phyloP scores from a whole-genome alignment of 2,888 invertebrate genomes.

The Coelogynopora nodosa region DNA sequence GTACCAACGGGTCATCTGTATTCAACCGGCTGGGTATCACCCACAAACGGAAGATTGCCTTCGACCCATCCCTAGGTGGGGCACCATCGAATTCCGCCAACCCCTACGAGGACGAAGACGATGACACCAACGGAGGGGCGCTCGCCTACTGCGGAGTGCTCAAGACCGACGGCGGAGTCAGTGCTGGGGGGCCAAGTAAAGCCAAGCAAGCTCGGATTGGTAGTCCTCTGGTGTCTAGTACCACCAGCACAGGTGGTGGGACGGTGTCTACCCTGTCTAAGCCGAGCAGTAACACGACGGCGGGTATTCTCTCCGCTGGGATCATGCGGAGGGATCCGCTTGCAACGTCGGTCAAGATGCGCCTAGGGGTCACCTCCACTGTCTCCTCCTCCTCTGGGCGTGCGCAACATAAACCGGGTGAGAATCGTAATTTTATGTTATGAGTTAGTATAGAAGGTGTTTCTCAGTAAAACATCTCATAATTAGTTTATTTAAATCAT shows the following conservation, averaged over 20 bases:
- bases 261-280: no score
- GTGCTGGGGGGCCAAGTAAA: background rate
- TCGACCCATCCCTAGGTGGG: background rate
- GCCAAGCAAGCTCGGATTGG: background rate
- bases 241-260: background rate
- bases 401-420: no score
- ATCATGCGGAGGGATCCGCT: no score
- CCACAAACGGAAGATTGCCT: background rate
- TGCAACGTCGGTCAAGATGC: no score
- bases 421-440: no score
- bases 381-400: no score
- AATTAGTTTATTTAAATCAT: no score
- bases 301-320: background rate
- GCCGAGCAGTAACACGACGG: background rate
- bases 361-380: no score
- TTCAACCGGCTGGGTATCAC: background rate
- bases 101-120: background rate
- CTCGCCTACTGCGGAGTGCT: background rate
- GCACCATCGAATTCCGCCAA: background rate
- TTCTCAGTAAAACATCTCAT: no score
- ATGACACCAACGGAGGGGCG: background rate
- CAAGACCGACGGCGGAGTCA: background rate
- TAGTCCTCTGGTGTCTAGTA: background rate
- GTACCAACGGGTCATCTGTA: background rate
- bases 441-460: no score